Evolutionary conservation across 2,888 invertebrate species (phyloP), one percentile per base, ranked within the genome.

Genomic region (Laspeyria flexula): DNA sequence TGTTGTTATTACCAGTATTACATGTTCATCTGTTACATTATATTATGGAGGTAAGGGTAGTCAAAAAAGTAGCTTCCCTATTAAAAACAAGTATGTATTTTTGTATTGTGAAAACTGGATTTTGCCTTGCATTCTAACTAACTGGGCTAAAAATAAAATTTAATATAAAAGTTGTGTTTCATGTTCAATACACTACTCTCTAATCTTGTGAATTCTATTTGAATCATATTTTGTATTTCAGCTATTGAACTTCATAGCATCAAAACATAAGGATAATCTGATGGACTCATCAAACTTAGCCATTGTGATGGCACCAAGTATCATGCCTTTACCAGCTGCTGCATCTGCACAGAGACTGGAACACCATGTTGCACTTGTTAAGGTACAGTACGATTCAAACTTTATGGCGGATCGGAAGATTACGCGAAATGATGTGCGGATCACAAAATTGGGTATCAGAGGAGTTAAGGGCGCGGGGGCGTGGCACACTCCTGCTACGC

Each of bases 201-300:
- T 6, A 6, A 25, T 6, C n/a, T 6, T 29, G 2, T 9, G 39
- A 6, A 33, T 3, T 6, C 15, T 4, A 13, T 2, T 11, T 15
- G 3, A 13, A n/a, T n/a, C 11, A 18, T 18, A 9, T 3, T 3
- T 35, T 46, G 4, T 31, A 4, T 44, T 12, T 55, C 81, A 95
- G 94, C 94, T 97, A 74, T 84, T 97, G 37, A 93, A 94, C 65
- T 94, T 94, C 71, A 94, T 98, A 23, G 94, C 96, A 5, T 88
- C 93, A 23, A 93, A 94, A 72, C 94, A 95, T 42, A 93, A 94
- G 40, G 92, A 93, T 40, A 98, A 98, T 81, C 95, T 96, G 83
- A 98, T 98, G 98, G 95, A 95, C 67, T 89, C 95, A 0, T 95
- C 95, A 43, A 98, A 98, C 87, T 89, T 98, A 59, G 96, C 98